Conservation (phyloP, 2,797 vertebrate species). For the Enteromius unitaeniatus region DNA sequence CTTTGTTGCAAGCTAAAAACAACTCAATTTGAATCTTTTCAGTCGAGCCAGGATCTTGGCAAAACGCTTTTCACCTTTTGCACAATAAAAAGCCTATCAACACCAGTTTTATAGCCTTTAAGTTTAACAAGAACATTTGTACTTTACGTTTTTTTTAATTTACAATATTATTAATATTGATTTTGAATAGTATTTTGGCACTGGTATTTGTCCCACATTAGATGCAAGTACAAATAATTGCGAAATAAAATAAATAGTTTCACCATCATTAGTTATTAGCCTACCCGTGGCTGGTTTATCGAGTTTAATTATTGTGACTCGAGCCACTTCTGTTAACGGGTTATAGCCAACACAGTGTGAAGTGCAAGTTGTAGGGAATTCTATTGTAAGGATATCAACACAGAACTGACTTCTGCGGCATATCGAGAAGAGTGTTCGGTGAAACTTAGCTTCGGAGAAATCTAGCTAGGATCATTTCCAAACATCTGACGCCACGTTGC, state of each 20-base stretch:
- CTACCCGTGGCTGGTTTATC: neutral
- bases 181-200: neutral
- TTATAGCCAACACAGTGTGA: neutral
- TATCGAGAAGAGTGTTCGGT: neutral
- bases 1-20: neutral
- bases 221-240: neutral
- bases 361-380: neutral
- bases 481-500: constrained; percentile 48
- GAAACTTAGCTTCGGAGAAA: neutral
- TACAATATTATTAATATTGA: no score
- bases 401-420: neutral
- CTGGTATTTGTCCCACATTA: neutral
- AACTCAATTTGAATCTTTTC: neutral
- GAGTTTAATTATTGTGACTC: neutral
- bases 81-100: constrained; percentile 12
- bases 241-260: neutral
- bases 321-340: neutral
- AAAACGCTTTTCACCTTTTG: neutral
- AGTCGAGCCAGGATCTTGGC: neutral
- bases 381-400: neutral
- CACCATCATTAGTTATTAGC: neutral
- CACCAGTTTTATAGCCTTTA: neutral
- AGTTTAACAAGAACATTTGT: neutral
- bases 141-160: no score
- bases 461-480: constrained; percentile 37